phyloP scores from a whole-genome alignment of 1,140 invertebrate species.

The Macrotrachela quadricornifera region DNA sequence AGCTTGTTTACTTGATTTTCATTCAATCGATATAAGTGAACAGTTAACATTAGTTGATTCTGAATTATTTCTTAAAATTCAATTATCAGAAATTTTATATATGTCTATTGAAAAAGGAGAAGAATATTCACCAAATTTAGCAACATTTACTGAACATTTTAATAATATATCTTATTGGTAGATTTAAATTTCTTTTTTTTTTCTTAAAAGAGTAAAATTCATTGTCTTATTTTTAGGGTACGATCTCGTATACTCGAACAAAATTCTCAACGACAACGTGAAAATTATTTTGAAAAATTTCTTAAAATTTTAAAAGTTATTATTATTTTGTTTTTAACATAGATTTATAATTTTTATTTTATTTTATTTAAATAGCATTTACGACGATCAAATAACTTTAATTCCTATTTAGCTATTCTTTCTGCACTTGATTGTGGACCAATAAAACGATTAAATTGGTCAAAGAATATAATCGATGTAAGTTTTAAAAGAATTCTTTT shows the following conservation, averaged over 20 bases:
- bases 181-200: neutral
- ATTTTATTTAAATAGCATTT: slow-evolving; percentile 32
- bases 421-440: slow-evolving; percentile 90
- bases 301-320: slow-evolving; percentile 83
- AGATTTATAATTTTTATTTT: neutral
- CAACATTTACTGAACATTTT: slow-evolving; percentile 94
- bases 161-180: slow-evolving; percentile 98
- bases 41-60: slow-evolving; percentile 94
- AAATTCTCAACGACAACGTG: slow-evolving; percentile 69
- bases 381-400: slow-evolving; percentile 89
- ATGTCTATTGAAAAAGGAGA: neutral
- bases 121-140: slow-evolving; percentile 51
- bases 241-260: slow-evolving; percentile 53
- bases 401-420: slow-evolving; percentile 82
- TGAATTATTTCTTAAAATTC: slow-evolving; percentile 80
- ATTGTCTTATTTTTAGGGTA: slow-evolving; percentile 37
- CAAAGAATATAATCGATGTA: slow-evolving; percentile 61
- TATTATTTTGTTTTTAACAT: neutral
- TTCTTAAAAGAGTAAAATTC: too few relatives aligned
- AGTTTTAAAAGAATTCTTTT: slow-evolving; percentile 8
- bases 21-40: slow-evolving; percentile 71
- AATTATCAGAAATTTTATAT: slow-evolving; percentile 37
- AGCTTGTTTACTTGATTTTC: slow-evolving; percentile 48
- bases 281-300: slow-evolving; percentile 83
- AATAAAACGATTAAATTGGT: slow-evolving; percentile 74